Percentiles rank a stretch among this genome's conserved stretches.
These are phyloP conservation scores for Emydocephalus ijimae DNA, from an alignment of 2,113 vertebrate genomes.

Conservation along the genomic window DNA sequence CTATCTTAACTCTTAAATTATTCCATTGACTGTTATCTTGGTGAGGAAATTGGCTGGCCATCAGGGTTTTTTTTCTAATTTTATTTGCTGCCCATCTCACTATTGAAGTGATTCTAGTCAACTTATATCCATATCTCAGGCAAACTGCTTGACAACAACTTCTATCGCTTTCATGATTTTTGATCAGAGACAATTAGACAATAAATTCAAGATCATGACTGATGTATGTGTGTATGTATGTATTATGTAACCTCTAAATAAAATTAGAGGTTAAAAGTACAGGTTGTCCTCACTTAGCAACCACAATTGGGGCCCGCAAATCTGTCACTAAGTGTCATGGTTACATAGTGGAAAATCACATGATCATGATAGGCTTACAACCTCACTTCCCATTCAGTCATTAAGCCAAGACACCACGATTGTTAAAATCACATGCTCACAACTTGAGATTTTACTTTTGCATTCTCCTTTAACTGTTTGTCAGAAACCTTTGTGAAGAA, in stretches of 20 bases:
- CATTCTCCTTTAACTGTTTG: background rate
- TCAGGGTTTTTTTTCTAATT: background rate
- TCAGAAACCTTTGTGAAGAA: background rate
- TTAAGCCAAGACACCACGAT: background rate
- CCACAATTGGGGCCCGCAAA: background rate
- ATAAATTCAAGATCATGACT: background rate
- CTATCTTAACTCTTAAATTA: too few relatives aligned
- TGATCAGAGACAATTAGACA: background rate
- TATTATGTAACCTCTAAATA: background rate
- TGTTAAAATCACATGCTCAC: background rate
- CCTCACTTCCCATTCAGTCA: background rate
- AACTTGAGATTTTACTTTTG: background rate
- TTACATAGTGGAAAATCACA: background rate
- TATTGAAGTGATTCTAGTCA: too few relatives aligned
- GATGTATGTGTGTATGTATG: too few relatives aligned
- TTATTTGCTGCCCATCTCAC: too few relatives aligned
- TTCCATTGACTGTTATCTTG: background rate
- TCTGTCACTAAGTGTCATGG: background rate
- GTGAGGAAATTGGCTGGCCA: background rate
- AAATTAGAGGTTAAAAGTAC: background rate
- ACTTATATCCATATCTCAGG: background rate
- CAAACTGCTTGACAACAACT: background rate
- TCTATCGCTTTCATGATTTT: background rate
- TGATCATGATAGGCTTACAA: background rate
- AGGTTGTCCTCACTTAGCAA: background rate